Evolutionary conservation across 2,888 invertebrate species (phyloP).

Genomic region (Eutolmus rufibarbis): DNA sequence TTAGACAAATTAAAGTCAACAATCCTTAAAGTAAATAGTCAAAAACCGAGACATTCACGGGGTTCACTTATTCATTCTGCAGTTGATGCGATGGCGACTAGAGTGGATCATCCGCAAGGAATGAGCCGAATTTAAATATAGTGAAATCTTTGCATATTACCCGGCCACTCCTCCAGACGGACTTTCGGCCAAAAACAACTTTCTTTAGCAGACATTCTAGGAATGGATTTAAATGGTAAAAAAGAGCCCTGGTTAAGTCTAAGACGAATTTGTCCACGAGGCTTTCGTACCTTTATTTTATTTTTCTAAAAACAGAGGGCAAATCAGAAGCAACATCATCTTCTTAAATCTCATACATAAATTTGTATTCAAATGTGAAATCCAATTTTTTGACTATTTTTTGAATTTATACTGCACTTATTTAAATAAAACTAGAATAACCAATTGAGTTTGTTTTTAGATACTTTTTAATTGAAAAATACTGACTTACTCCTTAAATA

Average conservation of each 20-base stretch:
- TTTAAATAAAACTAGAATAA: too few relatives aligned
- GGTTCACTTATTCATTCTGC: background rate
- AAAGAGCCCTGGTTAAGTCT: background rate
- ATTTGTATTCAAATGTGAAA: background rate
- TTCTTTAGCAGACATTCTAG: background rate
- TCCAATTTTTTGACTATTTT: too few relatives aligned
- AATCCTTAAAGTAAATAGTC: background rate
- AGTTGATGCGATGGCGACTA: background rate
- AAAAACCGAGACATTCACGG: background rate
- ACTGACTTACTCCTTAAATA: too few relatives aligned
- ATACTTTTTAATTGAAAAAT: too few relatives aligned
- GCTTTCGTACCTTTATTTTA: too few relatives aligned
- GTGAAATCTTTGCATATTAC: background rate
- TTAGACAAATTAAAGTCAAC: background rate
- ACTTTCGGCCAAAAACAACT: too few relatives aligned
- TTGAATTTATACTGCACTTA: too few relatives aligned
- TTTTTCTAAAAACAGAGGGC: background rate
- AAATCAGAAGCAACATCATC: background rate
- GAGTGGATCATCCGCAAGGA: background rate
- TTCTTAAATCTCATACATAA: background rate
- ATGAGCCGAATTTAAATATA: background rate
- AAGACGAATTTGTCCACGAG: background rate
- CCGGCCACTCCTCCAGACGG: background rate
- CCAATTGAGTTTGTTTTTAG: too few relatives aligned
- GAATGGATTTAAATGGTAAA: background rate